Conservation (phyloP, 2,113 vertebrate genomes). For the Pygoscelis adeliae region DNA sequence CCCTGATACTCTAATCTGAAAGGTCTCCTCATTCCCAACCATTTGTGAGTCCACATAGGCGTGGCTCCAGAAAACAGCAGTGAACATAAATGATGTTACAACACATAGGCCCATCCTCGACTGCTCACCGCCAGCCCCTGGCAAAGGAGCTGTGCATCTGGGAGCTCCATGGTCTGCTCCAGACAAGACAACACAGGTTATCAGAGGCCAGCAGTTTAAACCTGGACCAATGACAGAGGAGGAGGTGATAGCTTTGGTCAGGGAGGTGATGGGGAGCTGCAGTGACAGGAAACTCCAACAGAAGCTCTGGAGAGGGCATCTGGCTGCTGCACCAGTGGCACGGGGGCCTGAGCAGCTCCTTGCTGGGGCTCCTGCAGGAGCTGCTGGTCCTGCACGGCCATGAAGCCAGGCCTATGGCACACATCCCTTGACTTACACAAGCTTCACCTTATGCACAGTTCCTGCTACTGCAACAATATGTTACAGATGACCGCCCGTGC, state of each 20-base stretch:
- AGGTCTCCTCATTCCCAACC: neutral
- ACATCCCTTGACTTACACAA: neutral
- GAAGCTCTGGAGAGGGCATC: neutral
- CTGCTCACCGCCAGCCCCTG: too few species aligned
- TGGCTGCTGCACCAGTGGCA: accelerated
- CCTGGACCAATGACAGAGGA: neutral
- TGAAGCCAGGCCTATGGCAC: accelerated
- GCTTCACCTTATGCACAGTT: neutral
- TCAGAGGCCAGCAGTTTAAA: neutral
- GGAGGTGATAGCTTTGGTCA: neutral
- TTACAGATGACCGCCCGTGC: accelerated
- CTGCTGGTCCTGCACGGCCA: neutral
- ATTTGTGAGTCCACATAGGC: neutral
- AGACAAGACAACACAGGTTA: accelerated
- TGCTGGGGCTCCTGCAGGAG: neutral
- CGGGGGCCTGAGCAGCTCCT: accelerated
- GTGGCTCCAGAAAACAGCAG: accelerated
- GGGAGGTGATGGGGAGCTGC: neutral
- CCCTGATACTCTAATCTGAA: neutral
- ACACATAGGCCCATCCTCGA: too few species aligned
- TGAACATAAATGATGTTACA: neutral
- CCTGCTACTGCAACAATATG: neutral
- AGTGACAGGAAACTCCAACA: accelerated
- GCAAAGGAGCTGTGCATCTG: accelerated
- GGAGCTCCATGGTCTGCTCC: neutral